Evolutionary conservation across 2,888 invertebrate species (phyloP), one percentile per base, ranked within the genome.

Genomic region (Strigamia crassipes): DNA sequence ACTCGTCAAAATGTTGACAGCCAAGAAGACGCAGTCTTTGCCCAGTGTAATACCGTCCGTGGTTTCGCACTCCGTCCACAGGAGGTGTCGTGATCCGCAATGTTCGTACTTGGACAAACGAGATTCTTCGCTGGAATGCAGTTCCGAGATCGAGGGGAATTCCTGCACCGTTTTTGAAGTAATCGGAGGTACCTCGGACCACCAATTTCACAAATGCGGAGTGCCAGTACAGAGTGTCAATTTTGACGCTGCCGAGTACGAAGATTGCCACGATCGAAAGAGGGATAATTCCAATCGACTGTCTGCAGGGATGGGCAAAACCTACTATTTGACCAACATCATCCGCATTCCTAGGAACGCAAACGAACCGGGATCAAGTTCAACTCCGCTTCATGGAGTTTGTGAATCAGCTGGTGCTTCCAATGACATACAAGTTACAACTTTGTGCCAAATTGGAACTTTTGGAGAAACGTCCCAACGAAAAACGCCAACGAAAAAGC

Each of bases 311-410:
- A 79, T 79, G 79, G 79, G 34, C 1, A 34, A 42, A 23, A 79
- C 34, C 18, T 41, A 41, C 15, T 79, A 79, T 41, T 18, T 79
- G 41, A 79, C 79, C 38, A 79, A 41, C 18, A 42, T 79, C 5
- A 79, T 79, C 34, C 38, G 79, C 1, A 79, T 79, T n/a, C 79
- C 79, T 8, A 38, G 77, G 15, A 77, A n/a, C 27, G 77, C 27
- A 1, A 77, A 21, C 9, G 77, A 77, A n/a, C 8, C 73, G 3
- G 31, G 73, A 3, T 21, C 1, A 15, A 77, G 27, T 23, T 77
- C 38, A 5, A n/a, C 5, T 5, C 77, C 21, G 9, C 2, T 38
- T 77, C 23, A 34, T n/a, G 18, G n/a, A 5, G n/a, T n/a, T 51
- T 51, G 51, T 18, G 51, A 15, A n/a, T 1, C 51, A n/a, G 1